Evolutionary conservation across 1,140 invertebrate species (phyloP), one percentile per base, ranked within the genome.

Genomic region (Yoshiicerus persimilis): DNA sequence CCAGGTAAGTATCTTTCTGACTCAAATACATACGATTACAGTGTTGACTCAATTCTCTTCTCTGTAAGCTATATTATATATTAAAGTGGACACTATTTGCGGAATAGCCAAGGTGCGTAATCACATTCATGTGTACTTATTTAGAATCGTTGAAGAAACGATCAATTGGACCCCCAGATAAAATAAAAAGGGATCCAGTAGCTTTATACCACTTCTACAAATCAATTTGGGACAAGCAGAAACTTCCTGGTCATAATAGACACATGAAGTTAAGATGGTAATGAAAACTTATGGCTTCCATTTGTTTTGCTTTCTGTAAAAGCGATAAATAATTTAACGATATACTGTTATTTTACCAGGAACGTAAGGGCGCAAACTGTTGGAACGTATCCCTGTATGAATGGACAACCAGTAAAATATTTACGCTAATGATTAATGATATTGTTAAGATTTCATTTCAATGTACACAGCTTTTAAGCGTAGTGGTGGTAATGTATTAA

Each of bases 61-160:
- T 41, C 13, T 41, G 6, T 13, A 47, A 3, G 20, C 41, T 4
- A 47, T 10, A 2, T n/a, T n/a, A n/a, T n/a, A n/a, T n/a, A n/a
- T n/a, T n/a, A n/a, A n/a, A n/a, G n/a, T n/a, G n/a, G n/a, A n/a
- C n/a, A n/a, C n/a, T n/a, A n/a, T 47, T 10, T 20, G 1, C 20
- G 41, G 11, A 47, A 10, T 41, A 16, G 41, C 9, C 20, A 16
- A 10, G 20, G 11, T 47, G 2, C 20, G 20, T 4, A 20, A 47
- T 16, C 20, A 16, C 1, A 47, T 1, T 70, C 10, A 11, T 38
- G 20, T 34, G 9, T n/a, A 36, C 38, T 56, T 56, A 56, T n/a
- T 80, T 94, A 93, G 36, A 96, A 93, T 41, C 94, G 93, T 75
- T 93, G 93, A 32, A 36, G 9, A 80, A 36, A 80, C 20, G 27